Evolutionary conservation across 2,113 vertebrate species (phyloP).

Genomic region (Carettochelys insculpta): DNA sequence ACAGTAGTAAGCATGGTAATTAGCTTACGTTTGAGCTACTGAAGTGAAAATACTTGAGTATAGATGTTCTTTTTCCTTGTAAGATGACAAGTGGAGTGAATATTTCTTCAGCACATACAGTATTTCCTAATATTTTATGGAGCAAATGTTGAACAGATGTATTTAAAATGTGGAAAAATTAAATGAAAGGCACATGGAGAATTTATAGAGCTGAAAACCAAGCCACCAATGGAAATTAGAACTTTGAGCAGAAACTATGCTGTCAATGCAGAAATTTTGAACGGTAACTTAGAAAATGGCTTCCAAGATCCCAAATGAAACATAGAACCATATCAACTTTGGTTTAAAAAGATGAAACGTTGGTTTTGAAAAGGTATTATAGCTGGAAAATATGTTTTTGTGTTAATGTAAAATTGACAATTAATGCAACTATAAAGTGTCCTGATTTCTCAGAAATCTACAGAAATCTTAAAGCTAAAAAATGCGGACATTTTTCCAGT

Average conservation of each 20-base stretch:
- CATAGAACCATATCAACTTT: constrained; percentile 3
- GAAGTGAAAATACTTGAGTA: background rate
- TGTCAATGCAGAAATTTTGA: constrained; percentile 43
- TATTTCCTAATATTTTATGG: constrained; percentile 55
- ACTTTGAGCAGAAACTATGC: constrained; percentile 57
- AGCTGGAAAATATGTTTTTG: constrained; percentile 23
- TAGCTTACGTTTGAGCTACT: constrained; percentile 25
- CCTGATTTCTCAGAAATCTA: constrained; percentile 36
- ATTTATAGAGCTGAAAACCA: constrained; percentile 76
- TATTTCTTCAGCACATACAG: constrained; percentile 61
- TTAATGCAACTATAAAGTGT: constrained; percentile 13
- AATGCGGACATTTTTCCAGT: background rate
- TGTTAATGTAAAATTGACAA: constrained; percentile 38
- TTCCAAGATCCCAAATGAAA: constrained; percentile 18
- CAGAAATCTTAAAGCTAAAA: constrained; percentile 8
- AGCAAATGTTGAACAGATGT: constrained; percentile 81
- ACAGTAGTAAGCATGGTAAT: constrained; percentile 39
- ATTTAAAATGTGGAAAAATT: constrained; percentile 73
- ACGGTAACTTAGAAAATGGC: constrained; percentile 18
- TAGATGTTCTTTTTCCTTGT: constrained; percentile 45
- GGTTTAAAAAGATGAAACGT: constrained; percentile 2
- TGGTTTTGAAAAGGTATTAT: constrained; percentile 33
- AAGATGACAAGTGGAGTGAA: constrained; percentile 46
- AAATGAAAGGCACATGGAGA: constrained; percentile 77
- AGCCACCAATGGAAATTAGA: constrained; percentile 68